phyloP scores from a whole-genome alignment of 1,140 invertebrate species.

The Eulimnadia texana region DNA sequence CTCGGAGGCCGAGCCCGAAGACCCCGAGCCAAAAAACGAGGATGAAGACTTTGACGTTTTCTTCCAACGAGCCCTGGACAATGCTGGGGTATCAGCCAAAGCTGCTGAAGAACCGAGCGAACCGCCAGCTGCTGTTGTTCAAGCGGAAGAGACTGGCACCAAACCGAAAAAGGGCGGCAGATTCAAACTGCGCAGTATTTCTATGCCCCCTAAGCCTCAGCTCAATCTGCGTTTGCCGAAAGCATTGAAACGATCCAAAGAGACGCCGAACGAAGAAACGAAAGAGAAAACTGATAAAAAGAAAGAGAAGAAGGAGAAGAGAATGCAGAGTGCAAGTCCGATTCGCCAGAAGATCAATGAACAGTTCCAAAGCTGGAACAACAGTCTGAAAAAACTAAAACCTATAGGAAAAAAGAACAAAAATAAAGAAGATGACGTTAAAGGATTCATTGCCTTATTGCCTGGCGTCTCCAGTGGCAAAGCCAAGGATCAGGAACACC shows the following conservation, averaged over 20 bases:
- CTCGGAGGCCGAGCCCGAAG: not conserved
- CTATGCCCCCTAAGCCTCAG: conserved; percentile 8
- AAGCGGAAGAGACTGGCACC: not conserved
- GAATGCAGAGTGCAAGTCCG: conserved; percentile 10
- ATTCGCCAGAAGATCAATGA: conserved; percentile 14
- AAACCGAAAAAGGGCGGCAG: conserved; percentile 8
- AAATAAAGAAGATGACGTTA: not conserved
- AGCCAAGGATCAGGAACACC: conserved; percentile 1
- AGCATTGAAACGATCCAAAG: not conserved
- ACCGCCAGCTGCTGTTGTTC: not conserved
- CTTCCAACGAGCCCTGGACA: not conserved
- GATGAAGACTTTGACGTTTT: conserved; percentile 13
- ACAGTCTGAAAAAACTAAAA: conserved; percentile 8
- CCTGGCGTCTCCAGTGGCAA: conserved; percentile 2
- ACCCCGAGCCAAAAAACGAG: conserved; percentile 9
- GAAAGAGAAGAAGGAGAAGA: not conserved
- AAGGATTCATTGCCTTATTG: conserved; percentile 6
- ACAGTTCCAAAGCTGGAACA: conserved; percentile 12
- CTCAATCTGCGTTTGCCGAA: conserved; percentile 8
- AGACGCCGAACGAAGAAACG: not conserved
- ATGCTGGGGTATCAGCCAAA: not conserved
- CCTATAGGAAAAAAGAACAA: not conserved
- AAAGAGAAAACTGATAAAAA: not conserved
- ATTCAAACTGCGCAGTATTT: conserved; percentile 10
- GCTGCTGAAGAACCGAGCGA: not conserved